phyloP scores from a whole-genome alignment of 2,797 vertebrate genomes.

The Sebastes taczanowskii region DNA sequence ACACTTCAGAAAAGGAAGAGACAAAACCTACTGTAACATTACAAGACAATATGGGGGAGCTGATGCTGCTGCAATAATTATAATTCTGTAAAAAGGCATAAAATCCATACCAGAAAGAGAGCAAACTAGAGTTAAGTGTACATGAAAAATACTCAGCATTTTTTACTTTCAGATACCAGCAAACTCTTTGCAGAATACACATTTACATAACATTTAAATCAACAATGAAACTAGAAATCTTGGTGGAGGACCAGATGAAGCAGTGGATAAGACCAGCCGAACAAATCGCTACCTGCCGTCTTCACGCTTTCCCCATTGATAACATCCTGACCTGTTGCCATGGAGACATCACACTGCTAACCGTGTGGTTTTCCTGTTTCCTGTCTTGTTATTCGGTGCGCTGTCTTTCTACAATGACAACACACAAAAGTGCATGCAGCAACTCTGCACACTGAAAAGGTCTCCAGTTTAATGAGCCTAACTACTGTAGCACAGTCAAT shows the following conservation, averaged over 20 bases:
- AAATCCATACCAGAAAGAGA: background rate
- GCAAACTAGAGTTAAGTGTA: background rate
- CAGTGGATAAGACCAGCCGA: background rate
- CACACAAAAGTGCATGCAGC: conserved; percentile 31
- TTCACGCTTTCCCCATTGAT: conserved; percentile 52
- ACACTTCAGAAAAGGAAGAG: background rate
- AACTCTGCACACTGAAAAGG: conserved; percentile 5
- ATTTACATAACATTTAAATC: background rate
- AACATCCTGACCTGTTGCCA: conserved; percentile 82
- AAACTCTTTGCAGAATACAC: background rate
- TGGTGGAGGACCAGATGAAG: background rate
- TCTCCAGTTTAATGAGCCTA: background rate
- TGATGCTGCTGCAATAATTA: background rate
- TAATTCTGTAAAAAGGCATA: background rate
- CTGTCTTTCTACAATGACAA: conserved; percentile 46
- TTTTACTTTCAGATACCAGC: background rate
- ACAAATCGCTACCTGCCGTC: conserved; percentile 52
- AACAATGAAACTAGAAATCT: background rate
- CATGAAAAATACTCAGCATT: background rate
- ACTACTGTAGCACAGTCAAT: background rate
- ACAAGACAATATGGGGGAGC: no score
- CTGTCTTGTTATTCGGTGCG: conserved; percentile 60
- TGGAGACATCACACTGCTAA: conserved; percentile 69
- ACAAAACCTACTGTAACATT: background rate
- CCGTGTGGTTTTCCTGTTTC: conserved; percentile 88